phyloP scores from a whole-genome alignment of 1,140 invertebrate genomes.

The Scylla paramamosain region DNA sequence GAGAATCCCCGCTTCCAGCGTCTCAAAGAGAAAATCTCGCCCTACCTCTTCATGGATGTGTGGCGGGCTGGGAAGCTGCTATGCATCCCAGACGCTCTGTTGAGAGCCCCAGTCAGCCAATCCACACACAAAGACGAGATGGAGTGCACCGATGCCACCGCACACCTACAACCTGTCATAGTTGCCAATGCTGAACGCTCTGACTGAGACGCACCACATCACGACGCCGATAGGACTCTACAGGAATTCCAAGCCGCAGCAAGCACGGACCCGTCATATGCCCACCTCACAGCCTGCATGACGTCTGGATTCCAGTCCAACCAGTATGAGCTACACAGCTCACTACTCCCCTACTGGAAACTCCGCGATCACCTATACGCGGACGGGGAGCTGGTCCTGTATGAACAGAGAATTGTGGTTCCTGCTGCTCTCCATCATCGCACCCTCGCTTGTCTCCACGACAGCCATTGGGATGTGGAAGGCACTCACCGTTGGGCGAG shows the following conservation, averaged over 20 bases:
- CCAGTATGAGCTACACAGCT: neutral
- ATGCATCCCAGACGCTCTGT: neutral
- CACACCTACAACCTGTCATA: neutral
- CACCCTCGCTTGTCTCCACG: neutral
- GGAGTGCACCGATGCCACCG: neutral
- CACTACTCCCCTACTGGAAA: neutral
- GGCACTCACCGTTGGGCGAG: neutral
- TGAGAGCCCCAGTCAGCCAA: neutral
- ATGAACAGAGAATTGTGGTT: neutral
- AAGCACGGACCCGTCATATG: too few species aligned
- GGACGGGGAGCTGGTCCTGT: conserved; percentile 27
- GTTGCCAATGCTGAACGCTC: neutral
- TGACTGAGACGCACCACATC: neutral
- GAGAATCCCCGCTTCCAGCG: too few species aligned
- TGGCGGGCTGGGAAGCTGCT: neutral
- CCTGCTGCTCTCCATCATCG: neutral
- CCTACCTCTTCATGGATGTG: neutral
- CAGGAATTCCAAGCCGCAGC: too few species aligned
- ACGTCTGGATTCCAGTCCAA: conserved; percentile 15
- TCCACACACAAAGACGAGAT: neutral
- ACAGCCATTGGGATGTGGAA: neutral
- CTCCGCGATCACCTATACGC: neutral
- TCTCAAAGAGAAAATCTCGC: neutral
- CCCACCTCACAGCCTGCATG: neutral
- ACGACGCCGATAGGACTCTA: too few species aligned